Conservation (phyloP, 2,797 vertebrate genomes). For the Agapornis canus region DNA sequence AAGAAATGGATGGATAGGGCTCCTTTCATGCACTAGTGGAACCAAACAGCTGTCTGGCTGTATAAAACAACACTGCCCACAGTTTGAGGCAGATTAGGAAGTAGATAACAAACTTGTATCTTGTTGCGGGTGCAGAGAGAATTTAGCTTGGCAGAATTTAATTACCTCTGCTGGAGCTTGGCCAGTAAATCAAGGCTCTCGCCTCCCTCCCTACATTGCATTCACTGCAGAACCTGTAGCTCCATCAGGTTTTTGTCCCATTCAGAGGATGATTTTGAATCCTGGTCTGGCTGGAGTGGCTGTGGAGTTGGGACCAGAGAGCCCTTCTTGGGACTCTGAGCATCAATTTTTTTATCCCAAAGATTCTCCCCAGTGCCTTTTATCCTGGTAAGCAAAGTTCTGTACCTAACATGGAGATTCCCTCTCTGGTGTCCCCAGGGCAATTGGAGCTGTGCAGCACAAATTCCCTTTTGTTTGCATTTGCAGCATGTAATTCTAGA, state of each 20-base stretch:
- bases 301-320: not conserved
- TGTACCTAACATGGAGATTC: not conserved
- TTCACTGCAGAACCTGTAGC: not conserved
- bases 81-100: slow-evolving; percentile 36
- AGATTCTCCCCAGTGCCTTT: not conserved
- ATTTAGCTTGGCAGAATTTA: slow-evolving; percentile 32
- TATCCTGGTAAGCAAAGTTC: not conserved
- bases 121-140: not conserved
- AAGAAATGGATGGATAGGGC: not conserved
- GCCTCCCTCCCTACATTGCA: not conserved
- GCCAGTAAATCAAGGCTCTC: not conserved
- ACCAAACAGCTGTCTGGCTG: not conserved
- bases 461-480: not conserved
- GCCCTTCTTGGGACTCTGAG: not conserved
- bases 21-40: not conserved
- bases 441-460: fast-evolving
- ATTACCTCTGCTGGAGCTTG: slow-evolving; percentile 24
- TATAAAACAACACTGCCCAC: not conserved
- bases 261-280: not conserved
- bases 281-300: not conserved
- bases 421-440: not conserved
- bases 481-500: not conserved
- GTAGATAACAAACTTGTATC: slow-evolving; percentile 16
- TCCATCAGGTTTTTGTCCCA: fast-evolving
- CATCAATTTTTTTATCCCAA: not conserved